These are phyloP conservation scores for Neopelma chrysocephalum DNA, from an alignment of 2,797 vertebrate species.

Conservation along the genomic window DNA sequence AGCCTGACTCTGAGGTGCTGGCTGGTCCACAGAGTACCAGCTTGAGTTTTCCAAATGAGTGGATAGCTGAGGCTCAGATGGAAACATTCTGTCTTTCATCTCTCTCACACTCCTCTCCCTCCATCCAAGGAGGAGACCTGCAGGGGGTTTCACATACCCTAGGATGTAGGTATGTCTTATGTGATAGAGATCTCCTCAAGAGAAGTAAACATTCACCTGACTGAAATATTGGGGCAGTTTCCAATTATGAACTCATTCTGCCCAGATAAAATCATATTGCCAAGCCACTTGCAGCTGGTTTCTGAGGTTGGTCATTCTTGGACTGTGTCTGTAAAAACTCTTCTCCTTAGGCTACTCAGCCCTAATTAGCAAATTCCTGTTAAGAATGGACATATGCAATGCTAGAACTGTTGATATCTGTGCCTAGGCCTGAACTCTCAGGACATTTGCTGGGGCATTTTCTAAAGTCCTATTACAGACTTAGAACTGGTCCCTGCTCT, in stretches of 20 bases:
- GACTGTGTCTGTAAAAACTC: background rate
- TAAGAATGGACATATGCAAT: background rate
- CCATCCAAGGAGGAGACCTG: background rate
- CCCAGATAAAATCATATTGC: slow-evolving; percentile 38
- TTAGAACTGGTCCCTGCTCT: background rate
- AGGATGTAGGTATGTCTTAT: background rate
- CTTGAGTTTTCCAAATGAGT: background rate
- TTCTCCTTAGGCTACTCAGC: slow-evolving; percentile 3
- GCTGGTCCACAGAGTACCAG: background rate
- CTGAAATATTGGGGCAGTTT: background rate
- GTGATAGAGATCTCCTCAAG: background rate
- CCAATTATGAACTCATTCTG: slow-evolving; percentile 38
- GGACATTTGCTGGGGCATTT: background rate
- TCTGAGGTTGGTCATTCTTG: slow-evolving; percentile 37
- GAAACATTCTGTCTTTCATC: background rate
- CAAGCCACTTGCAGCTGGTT: slow-evolving; percentile 41
- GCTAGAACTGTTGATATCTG: background rate
- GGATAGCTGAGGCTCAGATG: background rate
- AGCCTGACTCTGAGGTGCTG: background rate
- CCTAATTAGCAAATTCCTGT: slow-evolving; percentile 1
- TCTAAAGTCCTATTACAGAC: background rate
- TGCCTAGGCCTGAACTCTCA: background rate
- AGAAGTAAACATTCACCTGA: background rate
- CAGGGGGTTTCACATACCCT: background rate
- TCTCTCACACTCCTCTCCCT: background rate